Base-by-base conservation (phyloP, 2,797 vertebrate species). In the Lepidocolaptes lacrymiger region DNA sequence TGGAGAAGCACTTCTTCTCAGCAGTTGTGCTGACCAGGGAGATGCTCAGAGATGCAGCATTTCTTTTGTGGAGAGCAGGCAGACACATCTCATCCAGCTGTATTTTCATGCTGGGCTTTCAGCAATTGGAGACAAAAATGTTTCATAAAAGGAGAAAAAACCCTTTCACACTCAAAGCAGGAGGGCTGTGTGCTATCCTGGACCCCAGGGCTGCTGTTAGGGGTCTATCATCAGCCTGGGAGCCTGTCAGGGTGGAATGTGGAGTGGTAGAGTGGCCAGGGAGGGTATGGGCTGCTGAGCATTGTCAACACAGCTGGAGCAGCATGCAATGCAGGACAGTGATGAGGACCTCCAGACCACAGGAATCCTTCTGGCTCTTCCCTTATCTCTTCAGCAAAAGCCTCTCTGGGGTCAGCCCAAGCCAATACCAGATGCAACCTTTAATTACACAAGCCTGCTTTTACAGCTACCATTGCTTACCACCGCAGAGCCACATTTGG, bases 401-500 rank as follows among this genome's bases (percentile, higher is more conserved):
- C 12, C 16, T 41, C 30, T 39, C 34, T 1, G 5, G 61, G 37
- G 21, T 75, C 58, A 62, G 39, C 28, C 34, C 28, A 76, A 74
- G 27, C 27, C 43, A 51, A 37, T 7, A 28, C 17, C 32, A 54
- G 54, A 30, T 3, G 10, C 36, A 66, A 20, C 59, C 30, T 41
- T 55, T 34, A 19, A 41, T 27, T 34, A 43, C 28, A 9, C 0
- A 23, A 54, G 62, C 18, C 32, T 3, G 1, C 8, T 66, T 69
- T 55, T 36, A 54, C 37, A 39, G 2, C 34, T 46, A 3, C 58
- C 3, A 3, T 28, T 17, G 30, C 49, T 73, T 9, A 19, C 36
- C 34, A 15, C 21, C 0, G 0, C n/a, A 14, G 24, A 71, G 49
- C 34, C 2, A 1, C 1, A 0, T 27, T 56, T 28, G 39, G 32